Percentiles rank a stretch among this genome's conserved stretches.
phyloP scores from a whole-genome alignment of 2,113 vertebrate genomes.

The Anolis carolinensis region DNA sequence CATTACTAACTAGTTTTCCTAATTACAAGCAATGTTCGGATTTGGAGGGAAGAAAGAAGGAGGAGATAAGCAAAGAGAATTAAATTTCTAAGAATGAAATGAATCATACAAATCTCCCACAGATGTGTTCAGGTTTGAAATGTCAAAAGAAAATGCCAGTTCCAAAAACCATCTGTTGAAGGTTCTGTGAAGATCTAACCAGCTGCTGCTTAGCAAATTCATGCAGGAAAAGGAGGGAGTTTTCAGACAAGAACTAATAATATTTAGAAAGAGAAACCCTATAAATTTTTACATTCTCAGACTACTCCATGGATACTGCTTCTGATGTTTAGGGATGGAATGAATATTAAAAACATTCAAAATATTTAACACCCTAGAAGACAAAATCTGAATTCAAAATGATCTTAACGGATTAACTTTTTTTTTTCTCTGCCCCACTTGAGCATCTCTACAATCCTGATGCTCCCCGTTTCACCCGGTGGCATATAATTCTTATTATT shows the following conservation, averaged over 20 bases:
- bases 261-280: background rate
- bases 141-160: slow-evolving; percentile 31
- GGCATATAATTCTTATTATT: too few species aligned
- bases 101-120: background rate
- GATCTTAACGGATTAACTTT: too few species aligned
- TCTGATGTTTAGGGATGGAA: too few species aligned
- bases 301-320: too few species aligned
- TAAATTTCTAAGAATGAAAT: slow-evolving; percentile 39
- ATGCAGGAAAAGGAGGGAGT: background rate
- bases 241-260: background rate
- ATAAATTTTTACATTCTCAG: background rate
- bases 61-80: background rate
- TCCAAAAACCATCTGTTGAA: slow-evolving; percentile 11
- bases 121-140: slow-evolving; percentile 30
- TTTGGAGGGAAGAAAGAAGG: background rate
- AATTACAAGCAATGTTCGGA: slow-evolving; percentile 13
- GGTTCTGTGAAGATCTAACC: slow-evolving; percentile 26
- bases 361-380: too few species aligned
- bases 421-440: too few species aligned
- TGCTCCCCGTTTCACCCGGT: too few species aligned
- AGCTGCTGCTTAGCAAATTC: slow-evolving; percentile 16
- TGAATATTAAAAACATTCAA: too few species aligned
- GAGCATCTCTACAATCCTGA: too few species aligned
- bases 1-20: background rate
- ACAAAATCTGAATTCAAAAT: too few species aligned